These are phyloP conservation scores for Metalampra italica DNA, from an alignment of 2,888 invertebrate genomes.

Conservation along the genomic window DNA sequence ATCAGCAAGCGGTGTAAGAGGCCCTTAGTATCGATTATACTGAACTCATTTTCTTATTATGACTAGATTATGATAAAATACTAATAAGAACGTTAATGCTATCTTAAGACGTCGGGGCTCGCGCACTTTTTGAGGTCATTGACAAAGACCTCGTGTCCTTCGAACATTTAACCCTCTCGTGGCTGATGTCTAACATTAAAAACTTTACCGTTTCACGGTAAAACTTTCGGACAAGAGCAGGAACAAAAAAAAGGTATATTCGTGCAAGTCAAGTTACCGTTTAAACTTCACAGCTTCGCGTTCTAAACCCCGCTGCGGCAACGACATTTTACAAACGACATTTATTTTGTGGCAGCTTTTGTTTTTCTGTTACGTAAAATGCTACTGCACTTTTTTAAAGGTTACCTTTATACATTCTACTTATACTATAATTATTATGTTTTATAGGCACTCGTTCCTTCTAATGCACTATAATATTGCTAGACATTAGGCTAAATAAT, in stretches of 20 bases:
- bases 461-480: no score
- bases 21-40: no score
- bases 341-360: not conserved
- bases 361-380: not conserved
- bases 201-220: not conserved
- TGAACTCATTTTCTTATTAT: no score
- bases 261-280: not conserved
- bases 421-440: no score
- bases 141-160: not conserved
- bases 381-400: not conserved
- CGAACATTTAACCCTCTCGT: not conserved
- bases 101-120: no score
- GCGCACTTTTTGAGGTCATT: no score
- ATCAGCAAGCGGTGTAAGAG: no score
- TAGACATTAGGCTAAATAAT: no score
- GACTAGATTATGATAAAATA: no score
- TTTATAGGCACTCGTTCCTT: no score
- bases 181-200: not conserved
- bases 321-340: not conserved
- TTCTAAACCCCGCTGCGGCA: not conserved
- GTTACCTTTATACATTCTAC: not conserved
- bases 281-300: not conserved
- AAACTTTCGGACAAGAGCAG: not conserved
- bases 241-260: not conserved
- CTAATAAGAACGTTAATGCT: no score